These are phyloP conservation scores for Mustela nigripes DNA, from an alignment of 2,113 vertebrate genomes.

Conservation along the genomic window DNA sequence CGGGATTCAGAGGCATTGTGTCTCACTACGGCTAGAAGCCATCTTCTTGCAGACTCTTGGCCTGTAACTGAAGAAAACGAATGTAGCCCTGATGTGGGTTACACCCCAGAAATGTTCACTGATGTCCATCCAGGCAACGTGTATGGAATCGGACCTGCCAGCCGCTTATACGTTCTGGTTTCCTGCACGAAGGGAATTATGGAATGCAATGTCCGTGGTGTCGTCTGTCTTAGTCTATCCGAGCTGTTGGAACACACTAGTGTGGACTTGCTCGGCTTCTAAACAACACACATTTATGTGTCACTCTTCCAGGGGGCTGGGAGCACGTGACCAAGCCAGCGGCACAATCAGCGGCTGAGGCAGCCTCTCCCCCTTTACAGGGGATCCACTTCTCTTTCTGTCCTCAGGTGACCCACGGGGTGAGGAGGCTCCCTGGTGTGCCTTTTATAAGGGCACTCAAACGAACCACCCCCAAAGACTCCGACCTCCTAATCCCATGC, in stretches of 20 bases:
- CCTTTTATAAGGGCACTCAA: neutral
- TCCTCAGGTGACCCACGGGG: too few relatives aligned
- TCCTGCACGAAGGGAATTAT: fast-evolving
- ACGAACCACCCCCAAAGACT: neutral
- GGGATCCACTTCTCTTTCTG: too few relatives aligned
- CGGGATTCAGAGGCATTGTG: fast-evolving
- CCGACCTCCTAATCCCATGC: too few relatives aligned
- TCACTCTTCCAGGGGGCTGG: neutral
- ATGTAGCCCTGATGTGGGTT: neutral
- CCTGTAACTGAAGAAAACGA: neutral
- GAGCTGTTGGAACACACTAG: too few relatives aligned
- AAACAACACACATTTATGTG: neutral
- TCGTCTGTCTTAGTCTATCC: fast-evolving
- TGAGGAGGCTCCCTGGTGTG: too few relatives aligned
- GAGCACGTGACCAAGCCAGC: fast-evolving
- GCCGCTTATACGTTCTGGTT: fast-evolving
- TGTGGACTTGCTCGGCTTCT: fast-evolving
- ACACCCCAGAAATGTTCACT: too few relatives aligned
- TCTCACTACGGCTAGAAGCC: fast-evolving
- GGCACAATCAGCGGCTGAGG: fast-evolving
- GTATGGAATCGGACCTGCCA: too few relatives aligned
- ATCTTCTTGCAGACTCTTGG: neutral
- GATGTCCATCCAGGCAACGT: too few relatives aligned
- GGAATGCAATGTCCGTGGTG: fast-evolving
- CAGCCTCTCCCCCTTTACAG: fast-evolving